These are phyloP conservation scores for Micrasema minimum DNA, from an alignment of 1,140 invertebrate species.

Conservation along the genomic window DNA sequence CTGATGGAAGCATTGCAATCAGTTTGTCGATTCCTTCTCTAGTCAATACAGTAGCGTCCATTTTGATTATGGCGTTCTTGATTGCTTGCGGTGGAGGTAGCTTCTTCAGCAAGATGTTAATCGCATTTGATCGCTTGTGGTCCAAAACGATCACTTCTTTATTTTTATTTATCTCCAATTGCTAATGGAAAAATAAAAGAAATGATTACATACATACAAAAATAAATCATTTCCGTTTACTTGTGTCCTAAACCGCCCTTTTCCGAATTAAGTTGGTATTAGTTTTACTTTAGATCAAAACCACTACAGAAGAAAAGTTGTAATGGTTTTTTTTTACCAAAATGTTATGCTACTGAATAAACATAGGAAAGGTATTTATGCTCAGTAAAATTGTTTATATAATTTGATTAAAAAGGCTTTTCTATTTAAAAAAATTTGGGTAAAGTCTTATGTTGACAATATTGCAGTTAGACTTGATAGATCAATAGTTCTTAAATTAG, in stretches of 20 bases:
- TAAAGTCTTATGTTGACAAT: too few relatives aligned
- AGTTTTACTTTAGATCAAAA: too few relatives aligned
- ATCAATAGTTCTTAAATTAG: too few relatives aligned
- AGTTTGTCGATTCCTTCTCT: constrained; percentile 99
- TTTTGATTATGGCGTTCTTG: constrained; percentile 98
- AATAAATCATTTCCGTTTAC: too few relatives aligned
- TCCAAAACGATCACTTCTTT: constrained; percentile 97
- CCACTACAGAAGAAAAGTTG: too few relatives aligned
- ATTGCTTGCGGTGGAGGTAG: constrained; percentile 96
- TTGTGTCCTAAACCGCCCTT: constrained; percentile 4
- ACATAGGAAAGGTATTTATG: too few relatives aligned
- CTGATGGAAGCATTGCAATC: constrained; percentile 95
- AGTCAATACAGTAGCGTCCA: constrained; percentile 98
- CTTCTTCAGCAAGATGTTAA: constrained; percentile 99
- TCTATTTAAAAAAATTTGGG: too few relatives aligned
- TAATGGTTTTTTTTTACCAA: too few relatives aligned
- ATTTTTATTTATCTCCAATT: constrained; percentile 93
- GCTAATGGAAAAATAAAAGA: constrained; percentile 86
- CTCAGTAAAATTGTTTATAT: too few relatives aligned
- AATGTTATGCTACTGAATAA: too few relatives aligned
- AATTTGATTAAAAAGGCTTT: too few relatives aligned
- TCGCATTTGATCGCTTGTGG: constrained; percentile 97
- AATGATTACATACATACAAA: neutral
- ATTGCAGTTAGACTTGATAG: too few relatives aligned
- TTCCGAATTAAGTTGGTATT: constrained; percentile 11